These are phyloP conservation scores for Thunnus maccoyii DNA, from an alignment of 2,113 vertebrate genomes.

Conservation along the genomic window DNA sequence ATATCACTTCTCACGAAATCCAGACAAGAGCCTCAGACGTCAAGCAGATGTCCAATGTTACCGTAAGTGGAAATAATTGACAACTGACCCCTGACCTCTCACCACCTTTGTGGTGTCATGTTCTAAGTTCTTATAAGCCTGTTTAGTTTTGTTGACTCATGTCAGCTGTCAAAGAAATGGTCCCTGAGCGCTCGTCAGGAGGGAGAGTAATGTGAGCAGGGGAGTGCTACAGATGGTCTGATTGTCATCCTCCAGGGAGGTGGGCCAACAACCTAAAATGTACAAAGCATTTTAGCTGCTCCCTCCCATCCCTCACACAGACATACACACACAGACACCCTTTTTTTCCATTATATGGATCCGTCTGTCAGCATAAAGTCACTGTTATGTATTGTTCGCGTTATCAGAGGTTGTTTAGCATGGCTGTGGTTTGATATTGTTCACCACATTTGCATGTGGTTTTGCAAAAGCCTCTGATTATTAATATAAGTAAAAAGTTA, in stretches of 20 bases:
- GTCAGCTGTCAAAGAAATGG: constrained; percentile 70
- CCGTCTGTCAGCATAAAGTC: constrained; percentile 55
- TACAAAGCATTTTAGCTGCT: constrained; percentile 52
- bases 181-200: constrained; percentile 64
- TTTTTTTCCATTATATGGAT: constrained; percentile 32
- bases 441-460: constrained; percentile 26
- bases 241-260: constrained; percentile 73
- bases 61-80: constrained; percentile 37
- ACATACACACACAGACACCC: constrained; percentile 1
- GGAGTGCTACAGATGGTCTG: constrained; percentile 72
- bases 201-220: constrained; percentile 74
- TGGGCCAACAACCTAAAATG: constrained; percentile 68
- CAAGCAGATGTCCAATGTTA: constrained; percentile 28
- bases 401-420: background rate
- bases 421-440: background rate
- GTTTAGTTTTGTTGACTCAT: constrained; percentile 77
- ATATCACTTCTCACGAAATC: constrained; percentile 15
- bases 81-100: constrained; percentile 64
- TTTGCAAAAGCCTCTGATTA: background rate
- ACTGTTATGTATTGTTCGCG: constrained; percentile 18
- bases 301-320: constrained; percentile 31
- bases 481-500: background rate
- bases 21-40: background rate
- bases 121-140: constrained; percentile 57
- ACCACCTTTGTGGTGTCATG: constrained; percentile 55